These are phyloP conservation scores for Neomorphus geoffroyi DNA, from an alignment of 2,797 vertebrate genomes.

Conservation along the genomic window DNA sequence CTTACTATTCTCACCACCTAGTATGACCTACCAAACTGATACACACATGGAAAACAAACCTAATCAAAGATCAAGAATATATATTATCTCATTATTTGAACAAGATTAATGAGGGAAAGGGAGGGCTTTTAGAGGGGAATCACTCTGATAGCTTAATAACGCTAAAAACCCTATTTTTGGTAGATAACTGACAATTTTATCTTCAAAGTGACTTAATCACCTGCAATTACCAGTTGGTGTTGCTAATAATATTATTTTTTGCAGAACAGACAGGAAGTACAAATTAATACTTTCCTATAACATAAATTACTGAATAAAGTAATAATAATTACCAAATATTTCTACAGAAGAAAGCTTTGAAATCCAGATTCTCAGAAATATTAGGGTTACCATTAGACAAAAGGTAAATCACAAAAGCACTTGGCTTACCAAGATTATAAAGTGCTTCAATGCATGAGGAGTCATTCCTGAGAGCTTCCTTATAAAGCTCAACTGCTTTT, in stretches of 20 bases:
- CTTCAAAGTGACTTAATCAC: not conserved
- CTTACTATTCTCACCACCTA: not conserved
- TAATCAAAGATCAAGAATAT: not conserved
- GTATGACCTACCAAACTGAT: not conserved
- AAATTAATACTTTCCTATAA: not conserved
- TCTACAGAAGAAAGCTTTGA: not conserved
- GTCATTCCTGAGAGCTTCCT: conserved; percentile 95
- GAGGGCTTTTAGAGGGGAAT: not conserved
- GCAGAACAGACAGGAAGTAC: not conserved
- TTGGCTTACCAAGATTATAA: conserved; percentile 90
- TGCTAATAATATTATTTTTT: not conserved
- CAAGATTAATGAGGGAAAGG: not conserved
- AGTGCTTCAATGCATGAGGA: conserved; percentile 96
- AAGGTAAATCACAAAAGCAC: not conserved
- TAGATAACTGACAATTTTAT: not conserved
- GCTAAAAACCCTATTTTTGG: not conserved
- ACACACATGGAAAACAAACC: not conserved
- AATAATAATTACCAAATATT: not conserved
- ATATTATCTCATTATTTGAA: not conserved
- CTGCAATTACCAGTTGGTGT: not conserved
- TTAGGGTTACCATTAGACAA: not conserved
- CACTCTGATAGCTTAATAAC: not conserved
- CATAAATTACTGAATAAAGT: not conserved
- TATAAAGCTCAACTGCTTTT: conserved; percentile 95
- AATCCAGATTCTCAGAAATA: not conserved